Conservation (phyloP, 1,140 invertebrate genomes). For the Spodoptera frugiperda region DNA sequence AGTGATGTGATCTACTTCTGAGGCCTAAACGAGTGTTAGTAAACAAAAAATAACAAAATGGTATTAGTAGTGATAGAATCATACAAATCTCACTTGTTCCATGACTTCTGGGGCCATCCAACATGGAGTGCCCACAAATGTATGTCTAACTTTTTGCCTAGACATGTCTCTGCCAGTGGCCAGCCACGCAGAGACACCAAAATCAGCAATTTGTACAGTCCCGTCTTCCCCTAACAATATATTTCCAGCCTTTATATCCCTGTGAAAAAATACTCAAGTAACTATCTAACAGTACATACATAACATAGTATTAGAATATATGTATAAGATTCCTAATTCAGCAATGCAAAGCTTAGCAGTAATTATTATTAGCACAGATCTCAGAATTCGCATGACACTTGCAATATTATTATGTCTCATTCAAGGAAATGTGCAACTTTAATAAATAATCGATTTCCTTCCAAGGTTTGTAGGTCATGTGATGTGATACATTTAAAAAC, state of each 20-base stretch:
- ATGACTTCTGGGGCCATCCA: slow-evolving; percentile 99
- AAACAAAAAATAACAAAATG: neutral
- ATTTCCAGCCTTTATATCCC: slow-evolving; percentile 99
- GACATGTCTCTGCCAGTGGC: slow-evolving; percentile 96
- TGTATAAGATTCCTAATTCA: too few species aligned
- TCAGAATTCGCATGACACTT: too few species aligned
- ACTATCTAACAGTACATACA: neutral
- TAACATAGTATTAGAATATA: too few species aligned
- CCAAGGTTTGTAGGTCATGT: too few species aligned
- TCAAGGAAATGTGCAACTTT: too few species aligned
- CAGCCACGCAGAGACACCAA: slow-evolving; percentile 97
- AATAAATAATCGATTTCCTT: too few species aligned
- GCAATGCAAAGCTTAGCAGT: too few species aligned
- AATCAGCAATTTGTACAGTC: slow-evolving; percentile 99
- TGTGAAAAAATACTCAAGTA: slow-evolving; percentile 68
- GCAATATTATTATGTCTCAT: too few species aligned
- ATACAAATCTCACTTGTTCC: slow-evolving; percentile 92
- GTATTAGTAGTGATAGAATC: slow-evolving; percentile 19
- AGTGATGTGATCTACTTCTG: too few species aligned
- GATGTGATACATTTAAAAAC: too few species aligned
- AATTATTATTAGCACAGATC: too few species aligned
- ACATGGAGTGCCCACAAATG: slow-evolving; percentile 98
- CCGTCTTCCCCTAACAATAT: slow-evolving; percentile 99
- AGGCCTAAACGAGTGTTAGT: neutral
- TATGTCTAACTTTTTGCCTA: slow-evolving; percentile 98